These are phyloP conservation scores for Climacteris rufus DNA, from an alignment of 2,113 vertebrate genomes.

Conservation along the genomic window DNA sequence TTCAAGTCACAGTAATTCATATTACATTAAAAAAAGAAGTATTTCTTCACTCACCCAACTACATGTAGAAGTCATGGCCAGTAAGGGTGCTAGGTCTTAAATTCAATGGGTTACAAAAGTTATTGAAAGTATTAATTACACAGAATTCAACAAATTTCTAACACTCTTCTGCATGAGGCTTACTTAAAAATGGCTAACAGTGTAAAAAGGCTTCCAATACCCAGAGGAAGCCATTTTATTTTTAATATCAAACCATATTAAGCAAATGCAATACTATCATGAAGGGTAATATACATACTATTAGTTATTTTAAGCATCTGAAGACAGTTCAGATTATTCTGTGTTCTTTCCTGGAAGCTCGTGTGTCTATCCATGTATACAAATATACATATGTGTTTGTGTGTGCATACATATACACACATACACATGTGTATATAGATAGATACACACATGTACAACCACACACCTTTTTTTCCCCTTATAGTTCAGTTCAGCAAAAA, in stretches of 20 bases:
- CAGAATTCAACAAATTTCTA: not conserved
- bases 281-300: not conserved
- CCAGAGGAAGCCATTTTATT: constrained; percentile 56
- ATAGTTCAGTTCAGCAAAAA: not conserved
- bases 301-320: not conserved
- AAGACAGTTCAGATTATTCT: not conserved
- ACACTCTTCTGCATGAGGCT: not conserved
- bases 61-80: not conserved
- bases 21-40: not conserved
- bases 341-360: not conserved
- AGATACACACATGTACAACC: not conserved
- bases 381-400: not conserved
- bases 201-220: not conserved
- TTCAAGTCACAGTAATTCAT: not conserved
- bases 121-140: not conserved
- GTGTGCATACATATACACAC: accelerated
- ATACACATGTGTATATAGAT: accelerated
- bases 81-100: not conserved
- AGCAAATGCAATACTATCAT: not conserved
- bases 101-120: not conserved
- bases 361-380: not conserved
- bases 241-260: not conserved
- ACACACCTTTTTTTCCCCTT: not conserved
- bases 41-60: not conserved
- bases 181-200: constrained; percentile 23